Base-by-base conservation (phyloP, 2,888 invertebrate species). In the Mythimna vitellina region DNA sequence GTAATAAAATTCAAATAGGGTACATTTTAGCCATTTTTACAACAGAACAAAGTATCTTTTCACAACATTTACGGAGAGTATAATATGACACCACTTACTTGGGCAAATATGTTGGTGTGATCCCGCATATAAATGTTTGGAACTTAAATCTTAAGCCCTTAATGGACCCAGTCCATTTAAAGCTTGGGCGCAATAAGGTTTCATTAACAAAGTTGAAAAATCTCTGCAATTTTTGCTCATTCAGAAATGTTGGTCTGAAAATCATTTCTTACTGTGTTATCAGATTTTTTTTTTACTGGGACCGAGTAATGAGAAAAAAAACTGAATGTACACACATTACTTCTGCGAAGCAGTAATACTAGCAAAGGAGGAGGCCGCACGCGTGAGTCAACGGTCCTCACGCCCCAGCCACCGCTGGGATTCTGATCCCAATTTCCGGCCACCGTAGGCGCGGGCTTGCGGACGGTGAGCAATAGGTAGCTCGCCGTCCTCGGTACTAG, bases 41-140 rank as follows among this genome's bases (percentile, higher is more conserved):
- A 70, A 54, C 22, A 49, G 51, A 17, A n/a, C 67, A 72, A 65
- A 75, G 63, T 70, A 65, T 70, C 53, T 67, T 63, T 61, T 58
- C 54, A 60, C 57, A 74, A 78, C 77, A 73, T 78, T 81, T 83
- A 64, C 78, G 64, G 61, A 70, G 65, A 74, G 66, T 80, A 81
- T 82, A 68, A 77, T 76, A 76, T 78, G 81, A 80, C 69, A 82
- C 57, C 81, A 86, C 83, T 88, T 84, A 86, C 76, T 80, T 77
- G 78, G 73, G 77, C 88, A 92, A 90, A 91, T 89, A 89, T 89
- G 88, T 79, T 82, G 80, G 84, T 91, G 90, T 92, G 92, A 89
- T 87, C 90, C 84, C 86, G 92, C 92, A 92, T 92, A 90, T 86
- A 88, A 91, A 90, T 81, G 86, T 86, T 85, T 78, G 70, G 69